Evolutionary conservation across 1,140 invertebrate species (phyloP).

Genomic region (Branchinecta lynchi): DNA sequence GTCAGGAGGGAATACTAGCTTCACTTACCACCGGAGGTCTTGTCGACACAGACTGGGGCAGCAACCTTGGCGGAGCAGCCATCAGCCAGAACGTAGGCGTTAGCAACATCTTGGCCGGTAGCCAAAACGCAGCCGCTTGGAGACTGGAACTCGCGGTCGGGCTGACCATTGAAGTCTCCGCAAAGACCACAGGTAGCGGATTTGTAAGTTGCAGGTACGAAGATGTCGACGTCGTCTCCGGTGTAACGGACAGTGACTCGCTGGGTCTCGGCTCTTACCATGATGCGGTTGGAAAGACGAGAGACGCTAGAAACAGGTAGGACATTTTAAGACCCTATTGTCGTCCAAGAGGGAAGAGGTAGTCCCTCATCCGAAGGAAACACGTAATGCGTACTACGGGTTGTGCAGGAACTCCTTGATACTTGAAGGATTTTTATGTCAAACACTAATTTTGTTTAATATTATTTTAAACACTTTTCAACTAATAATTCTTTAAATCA

Average conservation of each 20-base stretch:
- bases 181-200: slow-evolving; percentile 23
- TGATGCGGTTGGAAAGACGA: slow-evolving; percentile 17
- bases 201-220: slow-evolving; percentile 20
- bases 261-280: slow-evolving; percentile 17
- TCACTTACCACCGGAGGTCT: neutral
- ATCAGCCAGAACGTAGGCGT: slow-evolving; percentile 18
- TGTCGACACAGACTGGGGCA: neutral
- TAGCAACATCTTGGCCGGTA: slow-evolving; percentile 18
- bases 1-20: neutral
- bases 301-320: neutral
- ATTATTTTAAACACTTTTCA: no score
- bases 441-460: no score
- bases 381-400: no score
- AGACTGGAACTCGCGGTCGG: slow-evolving; percentile 18
- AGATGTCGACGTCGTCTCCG: slow-evolving; percentile 18
- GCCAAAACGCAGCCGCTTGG: slow-evolving; percentile 18
- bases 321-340: no score
- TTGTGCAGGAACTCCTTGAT: no score
- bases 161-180: slow-evolving; percentile 24
- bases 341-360: no score
- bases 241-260: slow-evolving; percentile 20
- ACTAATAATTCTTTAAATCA: no score
- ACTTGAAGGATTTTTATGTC: no score
- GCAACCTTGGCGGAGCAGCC: neutral
- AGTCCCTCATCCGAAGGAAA: no score